Conservation (phyloP, 2,888 invertebrate genomes). For the Euzetes globulus region DNA sequence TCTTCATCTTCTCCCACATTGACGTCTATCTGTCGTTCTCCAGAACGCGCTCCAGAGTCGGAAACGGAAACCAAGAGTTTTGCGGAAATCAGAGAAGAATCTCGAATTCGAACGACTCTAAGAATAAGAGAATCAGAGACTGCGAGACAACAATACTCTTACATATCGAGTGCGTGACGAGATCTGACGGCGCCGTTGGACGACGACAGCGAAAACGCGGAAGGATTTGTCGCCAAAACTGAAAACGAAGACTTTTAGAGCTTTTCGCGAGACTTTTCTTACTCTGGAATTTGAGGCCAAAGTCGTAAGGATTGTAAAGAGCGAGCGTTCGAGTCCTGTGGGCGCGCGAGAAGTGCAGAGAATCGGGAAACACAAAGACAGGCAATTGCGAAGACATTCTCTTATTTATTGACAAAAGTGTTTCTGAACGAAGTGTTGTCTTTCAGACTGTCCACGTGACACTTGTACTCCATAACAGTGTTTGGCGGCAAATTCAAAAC, state of each 20-base stretch:
- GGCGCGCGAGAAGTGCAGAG: background rate
- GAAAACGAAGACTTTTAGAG: background rate
- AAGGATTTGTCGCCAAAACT: conserved; percentile 26
- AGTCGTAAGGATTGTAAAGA: conserved; percentile 32
- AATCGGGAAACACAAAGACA: background rate
- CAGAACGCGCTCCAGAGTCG: too few relatives aligned
- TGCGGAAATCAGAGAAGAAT: too few relatives aligned
- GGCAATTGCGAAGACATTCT: background rate
- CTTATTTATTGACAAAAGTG: conserved; percentile 25
- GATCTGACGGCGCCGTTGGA: conserved; percentile 10
- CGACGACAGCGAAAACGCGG: conserved; percentile 1
- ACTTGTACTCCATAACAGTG: conserved; percentile 83
- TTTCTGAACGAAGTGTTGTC: conserved; percentile 40
- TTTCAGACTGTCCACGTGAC: conserved; percentile 47
- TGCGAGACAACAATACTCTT: background rate
- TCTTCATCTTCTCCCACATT: too few relatives aligned
- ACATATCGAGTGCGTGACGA: conserved; percentile 29
- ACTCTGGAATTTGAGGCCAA: conserved; percentile 8
- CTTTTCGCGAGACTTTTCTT: background rate
- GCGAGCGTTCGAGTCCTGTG: background rate
- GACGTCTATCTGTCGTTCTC: too few relatives aligned
- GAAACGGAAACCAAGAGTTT: too few relatives aligned
- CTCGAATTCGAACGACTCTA: background rate
- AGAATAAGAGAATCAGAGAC: background rate
- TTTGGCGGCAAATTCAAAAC: conserved; percentile 88